phyloP scores from a whole-genome alignment of 2,797 vertebrate species.

The Austrolebias charrua region DNA sequence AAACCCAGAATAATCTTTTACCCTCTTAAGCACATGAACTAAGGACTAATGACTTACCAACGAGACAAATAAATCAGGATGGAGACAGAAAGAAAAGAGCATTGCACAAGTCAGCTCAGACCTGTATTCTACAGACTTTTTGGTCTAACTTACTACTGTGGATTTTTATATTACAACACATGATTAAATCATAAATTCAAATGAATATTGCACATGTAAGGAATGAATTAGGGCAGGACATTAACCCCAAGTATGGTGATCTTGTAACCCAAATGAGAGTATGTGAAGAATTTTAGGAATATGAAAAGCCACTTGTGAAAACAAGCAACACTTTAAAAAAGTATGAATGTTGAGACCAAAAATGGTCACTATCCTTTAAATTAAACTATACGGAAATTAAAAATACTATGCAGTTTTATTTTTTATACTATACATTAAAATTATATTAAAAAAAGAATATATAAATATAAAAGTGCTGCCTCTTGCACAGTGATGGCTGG shows the following conservation, averaged over 20 bases:
- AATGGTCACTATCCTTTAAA: slow-evolving; percentile 11
- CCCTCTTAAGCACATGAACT: slow-evolving; percentile 62
- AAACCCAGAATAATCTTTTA: slow-evolving; percentile 56
- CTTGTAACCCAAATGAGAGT: slow-evolving; percentile 15
- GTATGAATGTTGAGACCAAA: slow-evolving; percentile 1
- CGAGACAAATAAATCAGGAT: slow-evolving; percentile 55
- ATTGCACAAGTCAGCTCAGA: slow-evolving; percentile 21
- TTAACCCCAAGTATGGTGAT: slow-evolving; percentile 4
- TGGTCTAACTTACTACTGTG: neutral
- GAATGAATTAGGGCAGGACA: slow-evolving; percentile 24
- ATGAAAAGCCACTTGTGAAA: slow-evolving; percentile 24
- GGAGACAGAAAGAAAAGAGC: slow-evolving; percentile 27
- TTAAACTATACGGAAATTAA: neutral
- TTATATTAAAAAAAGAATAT: too few relatives aligned
- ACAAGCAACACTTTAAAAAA: slow-evolving; percentile 9
- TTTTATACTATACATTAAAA: too few relatives aligned
- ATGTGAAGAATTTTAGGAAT: slow-evolving; percentile 18
- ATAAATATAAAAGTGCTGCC: too few relatives aligned
- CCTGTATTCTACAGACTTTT: slow-evolving; percentile 3
- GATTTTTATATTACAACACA: neutral
- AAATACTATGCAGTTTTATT: too few relatives aligned
- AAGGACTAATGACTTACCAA: slow-evolving; percentile 61
- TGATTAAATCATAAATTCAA: slow-evolving; percentile 30
- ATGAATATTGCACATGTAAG: slow-evolving; percentile 52
- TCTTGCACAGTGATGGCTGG: too few relatives aligned